Evolutionary conservation across 2,113 vertebrate genomes (phyloP).

Genomic region (Istiophorus platypterus): DNA sequence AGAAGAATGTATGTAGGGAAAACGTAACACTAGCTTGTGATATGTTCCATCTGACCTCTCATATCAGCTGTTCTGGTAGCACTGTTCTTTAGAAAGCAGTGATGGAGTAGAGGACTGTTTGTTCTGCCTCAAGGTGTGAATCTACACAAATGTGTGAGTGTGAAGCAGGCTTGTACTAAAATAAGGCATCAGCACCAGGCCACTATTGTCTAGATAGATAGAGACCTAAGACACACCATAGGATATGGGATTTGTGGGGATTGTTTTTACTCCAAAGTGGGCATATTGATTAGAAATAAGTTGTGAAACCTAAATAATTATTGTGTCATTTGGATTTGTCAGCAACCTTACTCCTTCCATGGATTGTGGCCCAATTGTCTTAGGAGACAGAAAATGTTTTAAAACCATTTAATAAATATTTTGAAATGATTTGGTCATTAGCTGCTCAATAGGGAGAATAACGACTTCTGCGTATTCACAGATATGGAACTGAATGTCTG

Average conservation of each 20-base stretch:
- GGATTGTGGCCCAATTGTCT: too few species aligned
- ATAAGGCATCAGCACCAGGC: constrained; percentile 16
- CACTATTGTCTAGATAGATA: constrained; percentile 26
- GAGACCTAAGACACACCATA: constrained; percentile 3
- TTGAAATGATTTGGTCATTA: too few species aligned
- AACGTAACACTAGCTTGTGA: neutral
- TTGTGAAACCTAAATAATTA: neutral
- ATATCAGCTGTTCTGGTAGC: neutral
- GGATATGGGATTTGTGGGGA: neutral
- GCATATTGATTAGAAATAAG: neutral
- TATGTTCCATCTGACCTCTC: constrained; percentile 3
- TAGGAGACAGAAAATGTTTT: too few species aligned
- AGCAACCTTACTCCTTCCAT: neutral
- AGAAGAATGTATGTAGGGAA: neutral
- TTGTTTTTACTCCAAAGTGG: neutral
- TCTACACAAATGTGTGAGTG: constrained; percentile 61
- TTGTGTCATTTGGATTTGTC: neutral
- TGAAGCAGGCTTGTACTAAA: constrained; percentile 49
- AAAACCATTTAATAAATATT: too few species aligned
- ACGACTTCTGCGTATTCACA: too few species aligned
- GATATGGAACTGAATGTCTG: too few species aligned
- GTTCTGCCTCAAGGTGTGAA: constrained; percentile 63
- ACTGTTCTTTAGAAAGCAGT: constrained; percentile 13
- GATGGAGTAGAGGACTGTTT: constrained; percentile 51
- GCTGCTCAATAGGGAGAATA: too few species aligned